Evolutionary conservation across 2,888 invertebrate genomes (phyloP).

Genomic region (Polylopha cassiicola): DNA sequence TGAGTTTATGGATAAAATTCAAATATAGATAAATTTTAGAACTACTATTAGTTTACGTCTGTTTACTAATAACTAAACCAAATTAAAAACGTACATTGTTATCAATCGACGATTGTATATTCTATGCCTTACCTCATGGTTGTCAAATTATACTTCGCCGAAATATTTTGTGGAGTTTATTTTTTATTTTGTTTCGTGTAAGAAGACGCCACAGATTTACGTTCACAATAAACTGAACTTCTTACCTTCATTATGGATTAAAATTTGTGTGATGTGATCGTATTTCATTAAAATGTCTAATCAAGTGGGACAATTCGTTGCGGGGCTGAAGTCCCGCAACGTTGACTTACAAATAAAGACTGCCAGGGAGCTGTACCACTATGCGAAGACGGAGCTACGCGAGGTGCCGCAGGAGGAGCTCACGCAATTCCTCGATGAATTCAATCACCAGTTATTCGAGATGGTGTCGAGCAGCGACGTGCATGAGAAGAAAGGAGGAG

Average conservation of each 20-base stretch:
- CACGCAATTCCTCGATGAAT: slow-evolving; percentile 93
- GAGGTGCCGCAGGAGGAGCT: slow-evolving; percentile 95
- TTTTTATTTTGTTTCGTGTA: too few species aligned
- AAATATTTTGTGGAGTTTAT: too few species aligned
- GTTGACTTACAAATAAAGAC: slow-evolving; percentile 91
- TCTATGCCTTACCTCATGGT: too few species aligned
- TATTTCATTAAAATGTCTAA: slow-evolving; percentile 58
- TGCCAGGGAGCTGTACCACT: slow-evolving; percentile 92
- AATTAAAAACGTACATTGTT: too few species aligned
- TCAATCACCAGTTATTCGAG: slow-evolving; percentile 96
- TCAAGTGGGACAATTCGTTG: slow-evolving; percentile 86
- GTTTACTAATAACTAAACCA: too few species aligned
- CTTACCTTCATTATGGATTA: slow-evolving; percentile 8
- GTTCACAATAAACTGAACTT: too few species aligned
- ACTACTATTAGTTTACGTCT: too few species aligned
- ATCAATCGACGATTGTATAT: too few species aligned
- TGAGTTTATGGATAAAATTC: too few species aligned
- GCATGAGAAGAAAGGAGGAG: slow-evolving; percentile 96
- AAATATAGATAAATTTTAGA: too few species aligned
- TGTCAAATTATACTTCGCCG: too few species aligned
- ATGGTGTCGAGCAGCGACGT: slow-evolving; percentile 96
- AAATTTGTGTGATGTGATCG: slow-evolving; percentile 7
- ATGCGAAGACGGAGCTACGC: slow-evolving; percentile 92
- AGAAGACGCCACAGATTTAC: too few species aligned
- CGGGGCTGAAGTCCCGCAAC: slow-evolving; percentile 91